Conservation (phyloP, 2,797 vertebrate genomes). For the Discoglossus pictus region DNA sequence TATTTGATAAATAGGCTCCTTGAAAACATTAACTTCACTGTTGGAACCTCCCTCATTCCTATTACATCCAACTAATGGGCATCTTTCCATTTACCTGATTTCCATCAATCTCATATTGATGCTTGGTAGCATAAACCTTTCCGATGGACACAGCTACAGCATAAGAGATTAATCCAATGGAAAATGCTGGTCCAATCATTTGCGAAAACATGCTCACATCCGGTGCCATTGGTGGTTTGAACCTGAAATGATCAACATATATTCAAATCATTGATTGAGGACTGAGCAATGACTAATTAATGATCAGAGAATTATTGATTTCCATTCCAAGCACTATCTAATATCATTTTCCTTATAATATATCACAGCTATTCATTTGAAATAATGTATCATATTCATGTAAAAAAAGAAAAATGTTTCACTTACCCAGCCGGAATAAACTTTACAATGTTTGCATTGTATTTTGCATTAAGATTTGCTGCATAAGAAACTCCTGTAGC, state of each 20-base stretch:
- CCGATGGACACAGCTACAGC: conserved; percentile 83
- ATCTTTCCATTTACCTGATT: conserved; percentile 87
- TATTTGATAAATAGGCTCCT: too few species aligned
- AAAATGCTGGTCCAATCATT: conserved; percentile 78
- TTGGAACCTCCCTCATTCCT: too few species aligned
- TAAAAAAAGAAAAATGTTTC: neutral
- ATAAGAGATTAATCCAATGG: conserved; percentile 81
- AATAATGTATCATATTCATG: too few species aligned
- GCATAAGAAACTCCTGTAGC: conserved; percentile 81
- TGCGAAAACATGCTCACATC: conserved; percentile 68
- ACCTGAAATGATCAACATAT: conserved; percentile 73
- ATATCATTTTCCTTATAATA: too few species aligned
- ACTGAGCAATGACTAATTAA: too few species aligned
- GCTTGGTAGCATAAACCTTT: conserved; percentile 82
- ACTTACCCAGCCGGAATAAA: conserved; percentile 82
- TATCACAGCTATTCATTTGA: too few species aligned
- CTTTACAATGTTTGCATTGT: conserved; percentile 77
- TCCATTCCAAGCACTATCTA: too few species aligned
- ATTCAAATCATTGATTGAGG: too few species aligned
- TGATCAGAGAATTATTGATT: too few species aligned
- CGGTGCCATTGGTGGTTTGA: conserved; percentile 71
- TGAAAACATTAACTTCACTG: too few species aligned
- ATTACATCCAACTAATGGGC: too few species aligned
- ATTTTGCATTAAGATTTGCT: conserved; percentile 72
- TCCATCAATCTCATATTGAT: conserved; percentile 79